Conservation (phyloP, 2,113 vertebrate genomes). For the Oryzias melastigma region DNA sequence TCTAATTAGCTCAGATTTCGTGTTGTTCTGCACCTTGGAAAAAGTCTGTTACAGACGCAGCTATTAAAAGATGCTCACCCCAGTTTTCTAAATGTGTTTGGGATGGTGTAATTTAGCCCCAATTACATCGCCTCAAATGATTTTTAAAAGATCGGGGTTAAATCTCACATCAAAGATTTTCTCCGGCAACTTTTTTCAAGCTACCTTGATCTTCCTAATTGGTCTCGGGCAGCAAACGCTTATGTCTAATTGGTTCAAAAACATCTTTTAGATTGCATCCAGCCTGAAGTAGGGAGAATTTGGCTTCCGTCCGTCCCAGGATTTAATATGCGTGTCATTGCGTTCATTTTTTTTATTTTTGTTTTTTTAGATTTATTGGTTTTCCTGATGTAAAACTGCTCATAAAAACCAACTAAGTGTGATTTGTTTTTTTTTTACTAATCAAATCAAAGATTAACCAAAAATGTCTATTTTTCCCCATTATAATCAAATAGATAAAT, state of each 20-base stretch:
- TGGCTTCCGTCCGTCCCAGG: conserved; percentile 43
- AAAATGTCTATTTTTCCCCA: too few species aligned
- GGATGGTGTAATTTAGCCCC: conserved; percentile 74
- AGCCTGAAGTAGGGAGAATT: conserved; percentile 61
- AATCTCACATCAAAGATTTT: conserved; percentile 75
- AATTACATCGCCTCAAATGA: conserved; percentile 69
- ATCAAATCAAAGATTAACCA: too few species aligned
- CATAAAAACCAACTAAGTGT: too few species aligned
- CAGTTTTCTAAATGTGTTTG: conserved; percentile 70
- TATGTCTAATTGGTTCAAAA: conserved; percentile 72
- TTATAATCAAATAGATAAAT: too few species aligned
- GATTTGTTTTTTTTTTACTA: too few species aligned
- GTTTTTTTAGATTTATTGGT: conserved; percentile 11
- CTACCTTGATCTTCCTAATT: conserved; percentile 76
- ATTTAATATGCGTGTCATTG: conserved; percentile 35
- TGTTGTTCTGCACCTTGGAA: conserved; percentile 35
- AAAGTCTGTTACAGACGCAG: conserved; percentile 39
- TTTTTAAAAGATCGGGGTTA: conserved; percentile 70
- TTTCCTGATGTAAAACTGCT: background rate
- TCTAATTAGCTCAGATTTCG: conserved; percentile 57
- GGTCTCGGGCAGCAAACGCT: conserved; percentile 64
- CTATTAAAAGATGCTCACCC: conserved; percentile 60
- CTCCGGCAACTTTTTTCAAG: conserved; percentile 56
- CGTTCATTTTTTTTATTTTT: conserved; percentile 12
- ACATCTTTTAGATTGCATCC: conserved; percentile 69